Conservation (phyloP, 37 sponge, comb jelly and placozoan species). For the Amphimedon queenslandica region DNA sequence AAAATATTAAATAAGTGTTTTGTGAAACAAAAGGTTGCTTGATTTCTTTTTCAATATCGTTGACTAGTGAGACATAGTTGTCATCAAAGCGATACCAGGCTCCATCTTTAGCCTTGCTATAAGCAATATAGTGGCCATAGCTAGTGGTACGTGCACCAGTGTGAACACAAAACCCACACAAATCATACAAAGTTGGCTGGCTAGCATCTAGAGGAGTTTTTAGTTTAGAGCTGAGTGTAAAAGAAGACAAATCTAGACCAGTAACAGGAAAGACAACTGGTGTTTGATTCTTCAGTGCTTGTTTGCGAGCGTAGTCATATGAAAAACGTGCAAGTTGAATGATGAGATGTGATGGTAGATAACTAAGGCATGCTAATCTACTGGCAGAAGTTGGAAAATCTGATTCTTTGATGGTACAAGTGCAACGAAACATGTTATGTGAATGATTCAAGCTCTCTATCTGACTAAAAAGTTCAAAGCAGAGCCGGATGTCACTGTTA, state of each 20-base stretch:
- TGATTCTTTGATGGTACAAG: slow-evolving; percentile 5
- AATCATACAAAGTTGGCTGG: slow-evolving; percentile 22
- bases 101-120: slow-evolving; percentile 16
- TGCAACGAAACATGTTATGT: slow-evolving; percentile 43
- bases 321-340: slow-evolving; percentile 64
- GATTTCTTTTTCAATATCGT: slow-evolving; percentile 42
- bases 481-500: neutral
- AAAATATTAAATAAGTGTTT: slow-evolving; percentile 72
- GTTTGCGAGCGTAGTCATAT: slow-evolving; percentile 20
- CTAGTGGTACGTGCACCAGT: slow-evolving; percentile 52
- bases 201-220: neutral
- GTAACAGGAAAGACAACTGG: slow-evolving; percentile 23
- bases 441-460: slow-evolving; percentile 11
- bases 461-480: slow-evolving; percentile 24
- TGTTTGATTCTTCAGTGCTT: slow-evolving; percentile 31
- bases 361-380: slow-evolving; percentile 43
- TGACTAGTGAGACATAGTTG: slow-evolving; percentile 17
- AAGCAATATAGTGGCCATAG: slow-evolving; percentile 70
- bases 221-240: slow-evolving; percentile 17
- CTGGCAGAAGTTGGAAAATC: slow-evolving; percentile 13
- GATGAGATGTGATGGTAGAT: slow-evolving; percentile 31
- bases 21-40: slow-evolving; percentile 26
- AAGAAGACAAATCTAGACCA: slow-evolving; percentile 26
- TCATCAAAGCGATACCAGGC: slow-evolving; percentile 63
- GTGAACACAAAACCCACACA: slow-evolving; percentile 52